A percentile compares a stretch with the other conserved stretches of the same genome.
phyloP scores from a whole-genome alignment of 2,888 invertebrate genomes.

The Elegia similella region DNA sequence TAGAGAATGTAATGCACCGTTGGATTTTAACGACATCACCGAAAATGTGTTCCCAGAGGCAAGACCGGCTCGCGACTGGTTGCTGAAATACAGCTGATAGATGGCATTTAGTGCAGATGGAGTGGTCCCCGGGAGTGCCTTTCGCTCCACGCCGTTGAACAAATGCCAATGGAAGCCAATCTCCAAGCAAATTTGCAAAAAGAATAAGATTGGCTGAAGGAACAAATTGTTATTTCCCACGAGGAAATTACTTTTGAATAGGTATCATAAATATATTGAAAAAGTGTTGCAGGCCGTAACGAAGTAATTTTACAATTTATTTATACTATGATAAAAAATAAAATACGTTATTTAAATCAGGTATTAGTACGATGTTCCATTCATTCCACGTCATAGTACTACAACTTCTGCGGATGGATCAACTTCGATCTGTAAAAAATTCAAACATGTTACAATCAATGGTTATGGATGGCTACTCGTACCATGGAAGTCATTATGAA shows the following conservation, averaged over 20 bases:
- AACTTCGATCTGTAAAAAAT: slow-evolving; percentile 5
- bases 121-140: slow-evolving; percentile 71
- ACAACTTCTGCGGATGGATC: slow-evolving; percentile 28
- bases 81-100: slow-evolving; percentile 68
- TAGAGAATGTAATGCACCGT: slow-evolving; percentile 16
- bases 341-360: too few species aligned
- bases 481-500: too few species aligned
- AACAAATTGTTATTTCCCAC: slow-evolving; percentile 6
- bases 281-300: too few species aligned
- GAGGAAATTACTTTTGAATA: not conserved
- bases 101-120: slow-evolving; percentile 71
- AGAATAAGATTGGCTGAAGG: slow-evolving; percentile 12
- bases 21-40: slow-evolving; percentile 47
- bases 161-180: slow-evolving; percentile 68
- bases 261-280: not conserved
- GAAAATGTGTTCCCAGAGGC: slow-evolving; percentile 54
- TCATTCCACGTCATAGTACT: slow-evolving; percentile 21
- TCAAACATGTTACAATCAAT: too few species aligned
- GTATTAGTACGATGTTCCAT: too few species aligned
- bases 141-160: slow-evolving; percentile 70
- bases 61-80: slow-evolving; percentile 55
- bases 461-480: too few species aligned
- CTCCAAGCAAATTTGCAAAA: slow-evolving; percentile 52
- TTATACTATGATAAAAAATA: too few species aligned
- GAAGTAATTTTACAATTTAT: too few species aligned